phyloP scores from a whole-genome alignment of 2,113 vertebrate genomes.

The Mormoops blainvillei region DNA sequence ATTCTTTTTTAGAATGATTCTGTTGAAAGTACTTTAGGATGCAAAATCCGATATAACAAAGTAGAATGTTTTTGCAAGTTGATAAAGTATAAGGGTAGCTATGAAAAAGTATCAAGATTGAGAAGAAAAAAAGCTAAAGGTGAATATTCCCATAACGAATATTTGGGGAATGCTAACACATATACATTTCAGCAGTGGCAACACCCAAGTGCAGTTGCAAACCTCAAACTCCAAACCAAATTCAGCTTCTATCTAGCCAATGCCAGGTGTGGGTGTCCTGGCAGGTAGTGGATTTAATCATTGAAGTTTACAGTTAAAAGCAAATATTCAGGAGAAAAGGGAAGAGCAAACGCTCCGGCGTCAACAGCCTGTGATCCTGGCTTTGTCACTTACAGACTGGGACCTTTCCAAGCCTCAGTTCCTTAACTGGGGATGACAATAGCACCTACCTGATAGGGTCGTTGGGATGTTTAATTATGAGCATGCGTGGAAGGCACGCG shows the following conservation, averaged over 20 bases:
- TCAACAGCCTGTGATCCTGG: background rate
- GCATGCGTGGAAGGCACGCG: background rate
- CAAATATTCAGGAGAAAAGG: background rate
- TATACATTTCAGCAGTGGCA: background rate
- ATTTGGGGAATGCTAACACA: background rate
- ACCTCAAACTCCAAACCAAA: background rate
- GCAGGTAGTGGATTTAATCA: background rate
- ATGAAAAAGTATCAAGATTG: background rate
- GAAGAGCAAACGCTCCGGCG: background rate
- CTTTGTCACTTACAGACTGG: background rate
- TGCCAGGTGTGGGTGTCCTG: background rate
- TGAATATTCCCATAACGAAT: background rate
- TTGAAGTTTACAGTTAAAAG: background rate
- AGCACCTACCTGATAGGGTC: slow-evolving; percentile 22
- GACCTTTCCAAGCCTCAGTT: background rate
- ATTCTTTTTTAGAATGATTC: background rate
- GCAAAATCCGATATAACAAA: background rate
- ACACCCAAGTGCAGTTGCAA: background rate
- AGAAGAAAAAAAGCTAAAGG: background rate
- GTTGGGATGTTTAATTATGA: background rate
- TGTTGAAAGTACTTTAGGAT: background rate
- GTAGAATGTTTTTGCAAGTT: background rate
- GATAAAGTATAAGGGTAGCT: background rate
- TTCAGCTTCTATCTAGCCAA: background rate
- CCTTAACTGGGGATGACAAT: background rate